phyloP scores from a whole-genome alignment of 2,888 invertebrate species.

The Ceramica pisi region DNA sequence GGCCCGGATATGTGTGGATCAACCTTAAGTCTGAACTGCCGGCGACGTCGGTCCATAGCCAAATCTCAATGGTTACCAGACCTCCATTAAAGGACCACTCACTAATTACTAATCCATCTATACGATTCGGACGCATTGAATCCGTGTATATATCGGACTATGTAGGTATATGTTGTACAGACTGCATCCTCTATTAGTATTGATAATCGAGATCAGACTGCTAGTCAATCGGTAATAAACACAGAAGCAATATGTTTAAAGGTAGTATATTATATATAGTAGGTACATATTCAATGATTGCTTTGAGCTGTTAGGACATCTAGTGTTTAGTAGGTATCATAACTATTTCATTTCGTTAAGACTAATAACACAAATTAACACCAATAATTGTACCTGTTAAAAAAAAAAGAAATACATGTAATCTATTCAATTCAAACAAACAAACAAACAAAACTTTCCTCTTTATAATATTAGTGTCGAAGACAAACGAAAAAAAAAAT shows the following conservation, averaged over 20 bases:
- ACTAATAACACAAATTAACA: not conserved
- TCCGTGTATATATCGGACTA: not conserved
- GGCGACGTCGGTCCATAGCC: not conserved
- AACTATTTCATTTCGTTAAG: not conserved
- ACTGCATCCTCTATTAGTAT: constrained; percentile 52
- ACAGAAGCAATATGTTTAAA: constrained; percentile 12
- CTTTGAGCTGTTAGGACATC: not conserved
- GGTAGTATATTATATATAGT: not conserved
- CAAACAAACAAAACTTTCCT: no score
- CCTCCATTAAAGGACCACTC: constrained; percentile 47
- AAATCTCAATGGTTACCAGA: constrained; percentile 46
- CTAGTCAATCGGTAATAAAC: constrained; percentile 12
- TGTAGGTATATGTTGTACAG: constrained; percentile 28
- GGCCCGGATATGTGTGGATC: no score
- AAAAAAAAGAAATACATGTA: not conserved
- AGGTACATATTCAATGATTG: not conserved
- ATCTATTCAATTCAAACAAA: no score
- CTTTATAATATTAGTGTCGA: no score
- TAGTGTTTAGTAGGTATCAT: not conserved
- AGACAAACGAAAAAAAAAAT: not conserved
- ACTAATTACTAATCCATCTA: constrained; percentile 59
- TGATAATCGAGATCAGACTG: constrained; percentile 15
- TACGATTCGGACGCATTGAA: constrained; percentile 42
- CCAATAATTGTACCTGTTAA: not conserved
- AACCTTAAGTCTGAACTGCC: not conserved